These are phyloP conservation scores for Peromyscus maniculatus DNA, from an alignment of 2,113 vertebrate species.

Conservation along the genomic window DNA sequence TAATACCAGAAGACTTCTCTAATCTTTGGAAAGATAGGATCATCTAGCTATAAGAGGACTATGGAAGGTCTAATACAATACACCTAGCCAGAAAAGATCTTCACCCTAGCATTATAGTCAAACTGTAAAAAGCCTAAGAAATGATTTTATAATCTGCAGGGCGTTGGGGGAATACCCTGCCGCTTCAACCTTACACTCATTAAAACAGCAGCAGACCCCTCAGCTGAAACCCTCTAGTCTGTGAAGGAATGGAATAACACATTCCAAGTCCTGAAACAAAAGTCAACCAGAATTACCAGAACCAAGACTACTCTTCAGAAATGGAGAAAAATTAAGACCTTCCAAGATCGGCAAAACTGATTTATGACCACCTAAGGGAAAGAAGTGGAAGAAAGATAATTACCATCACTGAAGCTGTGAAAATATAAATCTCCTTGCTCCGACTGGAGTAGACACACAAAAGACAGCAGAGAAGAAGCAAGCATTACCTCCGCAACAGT, in stretches of 20 bases:
- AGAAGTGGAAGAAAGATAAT: neutral
- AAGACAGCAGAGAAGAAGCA: neutral
- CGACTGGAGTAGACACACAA: neutral
- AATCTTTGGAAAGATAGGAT: neutral
- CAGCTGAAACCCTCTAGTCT: neutral
- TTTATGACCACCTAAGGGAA: neutral
- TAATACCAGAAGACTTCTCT: neutral
- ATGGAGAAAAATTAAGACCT: neutral
- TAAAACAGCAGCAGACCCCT: neutral
- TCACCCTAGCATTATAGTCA: neutral
- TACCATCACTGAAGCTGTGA: neutral
- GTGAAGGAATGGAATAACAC: neutral
- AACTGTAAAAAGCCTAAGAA: neutral
- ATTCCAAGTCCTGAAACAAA: neutral
- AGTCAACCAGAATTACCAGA: neutral
- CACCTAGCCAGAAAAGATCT: neutral
- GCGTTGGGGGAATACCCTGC: neutral
- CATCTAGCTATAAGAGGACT: neutral
- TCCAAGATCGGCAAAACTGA: neutral
- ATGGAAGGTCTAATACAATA: neutral
- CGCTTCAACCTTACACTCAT: neutral
- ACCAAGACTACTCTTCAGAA: neutral
- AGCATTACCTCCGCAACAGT: neutral
- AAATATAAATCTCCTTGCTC: neutral
- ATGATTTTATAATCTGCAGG: neutral